Evolutionary conservation across 1,140 invertebrate species (phyloP).

Genomic region (Apis cerana): DNA sequence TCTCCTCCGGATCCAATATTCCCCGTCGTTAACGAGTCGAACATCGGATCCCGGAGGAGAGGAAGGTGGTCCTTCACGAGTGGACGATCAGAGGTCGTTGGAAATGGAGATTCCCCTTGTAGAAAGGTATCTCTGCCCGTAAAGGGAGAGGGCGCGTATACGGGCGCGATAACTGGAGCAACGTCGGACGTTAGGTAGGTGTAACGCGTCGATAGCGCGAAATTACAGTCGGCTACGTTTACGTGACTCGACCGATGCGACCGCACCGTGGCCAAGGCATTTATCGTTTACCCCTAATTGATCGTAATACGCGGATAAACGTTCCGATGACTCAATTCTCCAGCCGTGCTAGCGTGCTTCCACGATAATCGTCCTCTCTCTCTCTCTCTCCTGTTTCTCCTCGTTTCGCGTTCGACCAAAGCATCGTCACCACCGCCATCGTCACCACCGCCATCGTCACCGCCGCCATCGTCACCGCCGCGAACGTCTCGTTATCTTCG

Average conservation of each 20-base stretch:
- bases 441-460: too few relatives aligned
- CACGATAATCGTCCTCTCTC: neutral
- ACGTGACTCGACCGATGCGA: slow-evolving; percentile 52
- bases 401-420: too few relatives aligned
- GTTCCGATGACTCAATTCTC: slow-evolving; percentile 65
- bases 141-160: neutral
- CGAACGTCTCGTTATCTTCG: neutral
- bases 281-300: slow-evolving; percentile 69
- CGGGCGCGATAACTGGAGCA: slow-evolving; percentile 57
- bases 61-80: too few relatives aligned
- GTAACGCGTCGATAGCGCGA: slow-evolving; percentile 49
- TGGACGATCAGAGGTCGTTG: too few relatives aligned
- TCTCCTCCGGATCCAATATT: too few relatives aligned
- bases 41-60: too few relatives aligned
- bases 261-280: slow-evolving; percentile 41
- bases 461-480: too few relatives aligned
- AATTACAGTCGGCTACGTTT: slow-evolving; percentile 63
- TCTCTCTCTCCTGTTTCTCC: too few relatives aligned
- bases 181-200: slow-evolving; percentile 52
- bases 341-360: slow-evolving; percentile 51
- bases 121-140: slow-evolving; percentile 33
- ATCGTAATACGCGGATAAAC: slow-evolving; percentile 70
- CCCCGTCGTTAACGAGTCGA: too few relatives aligned
- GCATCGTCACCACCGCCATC: too few relatives aligned
- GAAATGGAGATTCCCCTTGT: neutral